Percentiles rank a stretch among this genome's conserved stretches.
Conservation (phyloP, 2,113 vertebrate species). For the Picathartes gymnocephalus region DNA sequence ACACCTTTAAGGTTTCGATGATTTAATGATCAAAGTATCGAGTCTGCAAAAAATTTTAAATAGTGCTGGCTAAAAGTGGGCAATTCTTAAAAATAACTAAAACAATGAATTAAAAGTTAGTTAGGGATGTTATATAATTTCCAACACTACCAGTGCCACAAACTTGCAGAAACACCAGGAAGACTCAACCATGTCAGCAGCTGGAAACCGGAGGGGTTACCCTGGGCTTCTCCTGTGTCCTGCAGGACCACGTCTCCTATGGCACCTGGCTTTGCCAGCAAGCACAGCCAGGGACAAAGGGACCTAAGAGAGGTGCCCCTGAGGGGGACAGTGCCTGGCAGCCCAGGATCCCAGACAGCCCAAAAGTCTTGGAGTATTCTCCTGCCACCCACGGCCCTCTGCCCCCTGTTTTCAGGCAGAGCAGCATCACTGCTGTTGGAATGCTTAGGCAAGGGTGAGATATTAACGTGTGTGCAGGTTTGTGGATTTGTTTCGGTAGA, state of each 20-base stretch:
- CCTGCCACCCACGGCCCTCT: not conserved
- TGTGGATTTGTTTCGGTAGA: accelerated
- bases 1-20: not conserved
- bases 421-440: not conserved
- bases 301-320: not conserved
- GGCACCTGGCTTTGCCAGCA: not conserved
- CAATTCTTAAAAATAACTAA: not conserved
- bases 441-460: not conserved
- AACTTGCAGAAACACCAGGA: not conserved
- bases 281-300: not conserved
- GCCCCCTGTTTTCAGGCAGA: not conserved
- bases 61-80: not conserved
- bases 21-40: not conserved
- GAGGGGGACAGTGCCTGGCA: not conserved
- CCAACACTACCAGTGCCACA: not conserved
- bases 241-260: not conserved
- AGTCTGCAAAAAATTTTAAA: not conserved
- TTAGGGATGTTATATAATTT: not conserved
- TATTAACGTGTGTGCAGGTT: not conserved
- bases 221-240: not conserved
- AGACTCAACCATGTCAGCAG: not conserved
- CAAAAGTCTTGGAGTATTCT: not conserved
- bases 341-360: not conserved
- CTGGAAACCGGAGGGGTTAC: not conserved
- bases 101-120: not conserved